Base-by-base conservation (phyloP, 1,140 invertebrate genomes). In the Reticulitermes speratus region DNA sequence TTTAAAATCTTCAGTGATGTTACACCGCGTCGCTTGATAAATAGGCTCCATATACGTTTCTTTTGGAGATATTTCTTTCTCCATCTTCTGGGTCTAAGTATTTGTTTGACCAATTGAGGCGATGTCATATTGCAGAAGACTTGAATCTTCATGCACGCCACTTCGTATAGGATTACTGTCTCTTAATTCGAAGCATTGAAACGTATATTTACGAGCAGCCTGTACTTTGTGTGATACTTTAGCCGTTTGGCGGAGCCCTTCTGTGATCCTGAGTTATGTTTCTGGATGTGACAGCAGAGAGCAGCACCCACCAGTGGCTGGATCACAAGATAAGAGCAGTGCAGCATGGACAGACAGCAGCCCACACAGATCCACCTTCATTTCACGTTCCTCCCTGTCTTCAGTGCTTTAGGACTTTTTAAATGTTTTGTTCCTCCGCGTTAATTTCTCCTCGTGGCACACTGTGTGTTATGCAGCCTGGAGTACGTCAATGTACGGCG, bases 261-360 rank as follows among this genome's bases (percentile, higher is more conserved):
- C 16, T 30, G 65, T 75, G 65, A 75, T n/a, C 65, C 65, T 75
- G 65, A 75, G n/a, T 75, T 75, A 75, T 75, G 65, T 75, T 75
- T 75, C 65, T 75, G 65, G 25, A 75, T 75, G 25, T 75, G 65
- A 75, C 65, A 75, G 65, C n/a, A n/a, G 65, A 75, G 65, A n/a
- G 65, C 65, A 75, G 65, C 65, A 30, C 65, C 65, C n/a, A 75
- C 52, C 52, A 55, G 52, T 19, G 5, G 52, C 52, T 55, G 52
- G 52, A 55, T 55, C 52, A 21, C 65, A 23, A 75, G 65, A 75
- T 75, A 75, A 75, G 65, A 75, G 65, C 8, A 8, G n/a, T 8
- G 65, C n/a, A 30, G n/a, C 2, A 75, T 75, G 65, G 25, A 25
- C 16, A 16, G 2, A 2, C 59, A 14, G 16, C 65, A 75, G 65